A percentile compares a stretch with the other conserved stretches of the same genome.
phyloP scores from a whole-genome alignment of 2,113 vertebrate species.

The Centropus unirufus region DNA sequence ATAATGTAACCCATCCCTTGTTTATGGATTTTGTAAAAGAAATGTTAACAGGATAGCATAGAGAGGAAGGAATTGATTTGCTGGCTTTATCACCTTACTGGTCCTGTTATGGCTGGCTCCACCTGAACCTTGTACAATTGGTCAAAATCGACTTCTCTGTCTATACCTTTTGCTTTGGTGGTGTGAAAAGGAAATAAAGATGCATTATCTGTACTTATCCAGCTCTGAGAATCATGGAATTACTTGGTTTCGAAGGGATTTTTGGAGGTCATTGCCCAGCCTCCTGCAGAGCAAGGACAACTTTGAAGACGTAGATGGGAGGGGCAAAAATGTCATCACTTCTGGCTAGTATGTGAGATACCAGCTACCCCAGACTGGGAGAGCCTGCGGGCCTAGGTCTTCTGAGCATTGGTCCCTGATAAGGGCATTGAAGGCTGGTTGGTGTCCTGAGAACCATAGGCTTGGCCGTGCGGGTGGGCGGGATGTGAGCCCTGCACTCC shows the following conservation, averaged over 20 bases:
- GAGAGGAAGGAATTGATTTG: neutral
- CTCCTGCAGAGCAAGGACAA: neutral
- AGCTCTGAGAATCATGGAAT: neutral
- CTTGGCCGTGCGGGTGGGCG: neutral
- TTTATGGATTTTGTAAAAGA: neutral
- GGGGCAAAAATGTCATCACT: fast-evolving
- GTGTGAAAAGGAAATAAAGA: neutral
- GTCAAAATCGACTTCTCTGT: neutral
- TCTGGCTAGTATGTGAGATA: neutral
- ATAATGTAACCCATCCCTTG: neutral
- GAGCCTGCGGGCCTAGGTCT: fast-evolving
- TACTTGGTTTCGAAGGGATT: neutral
- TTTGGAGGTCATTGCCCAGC: neutral
- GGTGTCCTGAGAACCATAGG: neutral
- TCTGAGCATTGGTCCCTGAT: neutral
- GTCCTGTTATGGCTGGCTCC: neutral
- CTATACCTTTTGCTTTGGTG: neutral
- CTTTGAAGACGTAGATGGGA: neutral
- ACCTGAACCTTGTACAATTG: neutral
- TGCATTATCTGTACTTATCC: neutral
- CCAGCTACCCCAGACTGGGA: neutral
- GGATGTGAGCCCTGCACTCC: neutral
- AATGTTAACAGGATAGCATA: neutral
- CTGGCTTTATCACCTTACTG: neutral
- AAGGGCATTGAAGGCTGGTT: neutral